Conservation (phyloP, 53 echinoderm and acorn worm genomes). For the Glandiceps talaboti region DNA sequence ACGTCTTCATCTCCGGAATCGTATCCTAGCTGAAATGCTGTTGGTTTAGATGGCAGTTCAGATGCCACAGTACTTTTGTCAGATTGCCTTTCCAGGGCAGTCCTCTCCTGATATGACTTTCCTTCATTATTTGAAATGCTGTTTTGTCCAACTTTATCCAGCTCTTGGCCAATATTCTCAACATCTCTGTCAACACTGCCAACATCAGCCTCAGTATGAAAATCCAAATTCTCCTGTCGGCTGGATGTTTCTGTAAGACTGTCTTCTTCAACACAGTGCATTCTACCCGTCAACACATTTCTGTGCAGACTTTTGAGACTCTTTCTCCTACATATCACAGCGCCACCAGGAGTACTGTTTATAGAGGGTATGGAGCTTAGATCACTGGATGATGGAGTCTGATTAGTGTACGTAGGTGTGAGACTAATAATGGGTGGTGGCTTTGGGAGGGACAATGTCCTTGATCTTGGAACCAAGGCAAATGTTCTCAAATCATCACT, state of each 20-base stretch:
- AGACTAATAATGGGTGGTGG: not conserved
- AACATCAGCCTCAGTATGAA: not conserved
- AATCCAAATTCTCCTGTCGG: not conserved
- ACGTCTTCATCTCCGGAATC: not conserved
- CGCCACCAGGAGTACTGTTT: not conserved
- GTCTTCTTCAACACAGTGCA: no score
- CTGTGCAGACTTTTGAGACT: not conserved
- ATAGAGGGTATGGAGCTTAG: not conserved
- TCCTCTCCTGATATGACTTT: no score
- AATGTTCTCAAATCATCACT: not conserved
- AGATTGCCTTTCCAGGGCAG: no score
- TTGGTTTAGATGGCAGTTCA: not conserved
- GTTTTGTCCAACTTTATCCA: not conserved
- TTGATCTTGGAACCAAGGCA: not conserved
- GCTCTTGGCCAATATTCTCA: not conserved
- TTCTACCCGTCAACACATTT: no score
- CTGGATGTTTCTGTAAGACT: not conserved
- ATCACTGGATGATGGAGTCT: not conserved
- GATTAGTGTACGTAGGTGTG: not conserved
- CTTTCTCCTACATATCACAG: not conserved
- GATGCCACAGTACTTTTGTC: not conserved
- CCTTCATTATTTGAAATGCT: not conserved
- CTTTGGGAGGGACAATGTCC: not conserved
- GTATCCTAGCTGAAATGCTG: not conserved
- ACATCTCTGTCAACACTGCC: not conserved